These are phyloP conservation scores for Ceraclea dissimilis DNA, from an alignment of 2,888 invertebrate species.

Conservation along the genomic window DNA sequence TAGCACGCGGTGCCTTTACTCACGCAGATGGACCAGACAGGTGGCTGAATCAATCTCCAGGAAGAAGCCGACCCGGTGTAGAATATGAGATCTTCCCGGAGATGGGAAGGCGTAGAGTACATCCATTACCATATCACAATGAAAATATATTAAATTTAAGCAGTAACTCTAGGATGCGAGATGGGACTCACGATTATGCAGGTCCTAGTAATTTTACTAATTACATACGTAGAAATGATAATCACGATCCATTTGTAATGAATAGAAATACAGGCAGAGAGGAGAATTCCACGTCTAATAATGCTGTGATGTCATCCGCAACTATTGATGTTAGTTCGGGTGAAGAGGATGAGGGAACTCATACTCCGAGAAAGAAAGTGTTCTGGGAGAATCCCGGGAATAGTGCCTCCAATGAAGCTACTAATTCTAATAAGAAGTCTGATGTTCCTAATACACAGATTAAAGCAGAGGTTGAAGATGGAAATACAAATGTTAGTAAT, in stretches of 20 bases:
- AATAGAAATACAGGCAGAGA: not conserved
- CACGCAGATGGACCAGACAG: constrained; percentile 17
- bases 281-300: constrained; percentile 1
- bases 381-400: constrained; percentile 11
- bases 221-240: constrained; percentile 19
- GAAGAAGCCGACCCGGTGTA: not conserved
- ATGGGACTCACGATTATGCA: constrained; percentile 11
- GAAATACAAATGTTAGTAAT: not conserved
- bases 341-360: constrained; percentile 38
- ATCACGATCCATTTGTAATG: constrained; percentile 6
- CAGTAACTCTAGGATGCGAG: constrained; percentile 19
- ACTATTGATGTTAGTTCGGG: constrained; percentile 47
- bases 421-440: not conserved
- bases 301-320: constrained; percentile 1
- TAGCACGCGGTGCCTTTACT: constrained; percentile 4
- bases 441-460: constrained; percentile 5
- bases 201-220: constrained; percentile 23
- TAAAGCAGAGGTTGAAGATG: constrained; percentile 8
- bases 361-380: constrained; percentile 15
- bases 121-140: constrained; percentile 21
- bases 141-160: constrained; percentile 23
- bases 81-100: constrained; percentile 15
- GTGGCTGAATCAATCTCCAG: constrained; percentile 15
- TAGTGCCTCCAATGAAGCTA: not conserved
- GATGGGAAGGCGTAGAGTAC: constrained; percentile 13